These are phyloP conservation scores for Hyperopisus bebe DNA, from an alignment of 2,113 vertebrate genomes.

Conservation along the genomic window DNA sequence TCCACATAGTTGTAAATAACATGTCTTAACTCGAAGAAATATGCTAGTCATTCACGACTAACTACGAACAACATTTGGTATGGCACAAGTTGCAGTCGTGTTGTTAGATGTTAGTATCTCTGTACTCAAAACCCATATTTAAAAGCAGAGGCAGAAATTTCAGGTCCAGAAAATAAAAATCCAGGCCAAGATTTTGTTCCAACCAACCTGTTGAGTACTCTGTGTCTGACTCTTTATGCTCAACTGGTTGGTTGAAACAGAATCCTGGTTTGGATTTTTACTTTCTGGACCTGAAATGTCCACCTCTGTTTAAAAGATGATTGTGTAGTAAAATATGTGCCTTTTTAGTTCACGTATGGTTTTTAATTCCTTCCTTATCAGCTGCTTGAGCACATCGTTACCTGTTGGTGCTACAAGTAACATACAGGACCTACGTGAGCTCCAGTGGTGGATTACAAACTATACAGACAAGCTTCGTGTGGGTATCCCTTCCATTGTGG, in stretches of 20 bases:
- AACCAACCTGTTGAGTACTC: too few species aligned
- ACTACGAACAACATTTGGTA: background rate
- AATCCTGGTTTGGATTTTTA: too few species aligned
- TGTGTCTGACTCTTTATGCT: too few species aligned
- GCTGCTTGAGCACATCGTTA: slow-evolving; percentile 33
- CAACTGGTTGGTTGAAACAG: too few species aligned
- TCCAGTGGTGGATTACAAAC: background rate
- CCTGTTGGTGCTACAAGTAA: slow-evolving; percentile 19
- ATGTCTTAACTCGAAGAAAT: background rate
- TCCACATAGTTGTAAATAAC: background rate
- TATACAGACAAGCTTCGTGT: slow-evolving; percentile 2
- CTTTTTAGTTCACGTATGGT: background rate
- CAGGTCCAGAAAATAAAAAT: too few species aligned
- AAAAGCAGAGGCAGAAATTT: background rate
- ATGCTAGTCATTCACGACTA: background rate
- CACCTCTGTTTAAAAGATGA: background rate
- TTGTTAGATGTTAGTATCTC: background rate
- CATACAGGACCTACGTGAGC: background rate
- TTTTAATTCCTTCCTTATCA: background rate
- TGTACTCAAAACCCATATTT: background rate
- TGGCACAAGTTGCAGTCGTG: background rate
- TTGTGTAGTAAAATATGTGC: background rate
- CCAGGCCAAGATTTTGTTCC: too few species aligned
- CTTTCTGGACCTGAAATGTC: too few species aligned
- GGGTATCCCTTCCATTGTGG: background rate